phyloP scores from a whole-genome alignment of 1,140 invertebrate genomes.

The Drosophila sp. region DNA sequence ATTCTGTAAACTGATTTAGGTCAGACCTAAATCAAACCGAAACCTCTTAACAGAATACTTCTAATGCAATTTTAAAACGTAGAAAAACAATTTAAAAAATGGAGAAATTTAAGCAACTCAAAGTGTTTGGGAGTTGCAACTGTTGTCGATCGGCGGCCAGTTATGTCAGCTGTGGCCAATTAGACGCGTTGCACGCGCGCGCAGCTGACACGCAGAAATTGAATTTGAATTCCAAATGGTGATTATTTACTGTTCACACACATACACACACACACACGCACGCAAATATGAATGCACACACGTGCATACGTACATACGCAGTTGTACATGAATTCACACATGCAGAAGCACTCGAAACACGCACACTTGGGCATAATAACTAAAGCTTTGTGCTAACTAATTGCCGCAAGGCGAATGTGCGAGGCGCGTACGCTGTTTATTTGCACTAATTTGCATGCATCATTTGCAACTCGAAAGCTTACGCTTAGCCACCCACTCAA shows the following conservation, averaged over 20 bases:
- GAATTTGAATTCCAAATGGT: conserved; percentile 72
- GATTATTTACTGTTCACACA: conserved; percentile 65
- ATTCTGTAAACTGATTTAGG: no score
- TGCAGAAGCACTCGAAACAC: conserved; percentile 33
- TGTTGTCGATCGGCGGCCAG: conserved; percentile 30
- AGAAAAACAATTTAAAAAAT: background rate
- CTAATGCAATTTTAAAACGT: background rate
- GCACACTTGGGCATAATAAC: conserved; percentile 72
- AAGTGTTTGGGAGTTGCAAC: background rate
- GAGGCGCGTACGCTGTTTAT: conserved; percentile 48
- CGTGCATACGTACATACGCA: background rate
- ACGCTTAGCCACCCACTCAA: conserved; percentile 23
- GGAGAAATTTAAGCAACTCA: conserved; percentile 5
- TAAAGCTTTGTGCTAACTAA: conserved; percentile 78
- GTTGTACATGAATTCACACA: conserved; percentile 13
- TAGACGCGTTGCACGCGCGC: conserved; percentile 50
- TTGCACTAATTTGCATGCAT: conserved; percentile 78
- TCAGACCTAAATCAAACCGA: no score
- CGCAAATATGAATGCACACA: background rate
- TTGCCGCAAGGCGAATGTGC: conserved; percentile 65
- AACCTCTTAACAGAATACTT: no score
- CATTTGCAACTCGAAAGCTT: conserved; percentile 60
- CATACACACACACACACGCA: conserved; percentile 22
- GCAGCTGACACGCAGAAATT: conserved; percentile 52
- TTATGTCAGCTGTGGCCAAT: conserved; percentile 54